Evolutionary conservation across 2,888 invertebrate genomes (phyloP).

Genomic region (Halictus quadricinctus): DNA sequence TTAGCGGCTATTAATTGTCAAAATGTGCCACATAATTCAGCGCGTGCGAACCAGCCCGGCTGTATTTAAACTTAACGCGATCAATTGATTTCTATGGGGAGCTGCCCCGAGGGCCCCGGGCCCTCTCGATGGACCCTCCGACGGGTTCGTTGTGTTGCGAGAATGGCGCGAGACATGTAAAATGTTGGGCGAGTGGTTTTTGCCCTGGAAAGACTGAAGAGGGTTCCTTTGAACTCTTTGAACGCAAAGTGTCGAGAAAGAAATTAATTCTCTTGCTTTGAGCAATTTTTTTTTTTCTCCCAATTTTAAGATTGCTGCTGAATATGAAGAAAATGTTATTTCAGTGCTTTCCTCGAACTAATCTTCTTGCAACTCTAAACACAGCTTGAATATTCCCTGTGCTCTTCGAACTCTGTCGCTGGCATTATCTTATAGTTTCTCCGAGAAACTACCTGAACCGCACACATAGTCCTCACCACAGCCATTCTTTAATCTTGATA

Average conservation of each 20-base stretch:
- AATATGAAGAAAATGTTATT: too few relatives aligned
- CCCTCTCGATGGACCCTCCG: not conserved
- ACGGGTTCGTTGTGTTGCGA: not conserved
- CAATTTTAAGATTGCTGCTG: too few relatives aligned
- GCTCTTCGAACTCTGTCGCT: not conserved
- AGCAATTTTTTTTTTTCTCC: too few relatives aligned
- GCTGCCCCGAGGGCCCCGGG: not conserved
- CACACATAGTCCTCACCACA: not conserved
- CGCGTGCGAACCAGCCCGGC: conserved; percentile 50
- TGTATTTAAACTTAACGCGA: conserved; percentile 56
- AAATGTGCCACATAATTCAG: conserved; percentile 78
- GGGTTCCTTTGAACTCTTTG: not conserved
- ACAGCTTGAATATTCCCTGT: too few relatives aligned
- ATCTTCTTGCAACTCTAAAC: too few relatives aligned
- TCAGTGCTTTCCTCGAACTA: too few relatives aligned
- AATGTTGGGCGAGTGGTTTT: not conserved
- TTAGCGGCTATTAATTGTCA: conserved; percentile 80
- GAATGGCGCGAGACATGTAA: not conserved
- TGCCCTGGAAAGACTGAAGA: not conserved
- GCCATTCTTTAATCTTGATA: not conserved
- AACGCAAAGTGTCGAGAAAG: too few relatives aligned
- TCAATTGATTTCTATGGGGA: conserved; percentile 54
- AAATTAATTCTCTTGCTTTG: too few relatives aligned
- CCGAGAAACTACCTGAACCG: not conserved
- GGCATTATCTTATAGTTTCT: not conserved